Percentiles rank a stretch among this genome's conserved stretches.
These are phyloP conservation scores for Calidris pugnax DNA, from an alignment of 2,113 vertebrate species.

Conservation along the genomic window DNA sequence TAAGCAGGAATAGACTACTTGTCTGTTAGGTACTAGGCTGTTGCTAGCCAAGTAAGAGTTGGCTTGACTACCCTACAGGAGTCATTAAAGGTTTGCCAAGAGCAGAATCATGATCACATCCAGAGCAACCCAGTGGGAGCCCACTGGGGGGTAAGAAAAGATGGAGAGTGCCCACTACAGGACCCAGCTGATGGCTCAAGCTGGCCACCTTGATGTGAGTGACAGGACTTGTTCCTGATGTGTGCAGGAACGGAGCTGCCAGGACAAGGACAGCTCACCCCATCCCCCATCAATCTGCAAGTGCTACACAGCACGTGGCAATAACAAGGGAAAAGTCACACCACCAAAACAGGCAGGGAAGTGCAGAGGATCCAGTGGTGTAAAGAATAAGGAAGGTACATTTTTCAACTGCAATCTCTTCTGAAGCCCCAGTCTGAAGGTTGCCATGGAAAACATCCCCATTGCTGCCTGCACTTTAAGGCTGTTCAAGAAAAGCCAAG, in stretches of 20 bases:
- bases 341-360: background rate
- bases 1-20: background rate
- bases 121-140: background rate
- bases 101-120: background rate
- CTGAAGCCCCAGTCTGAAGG: background rate
- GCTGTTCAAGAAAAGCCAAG: background rate
- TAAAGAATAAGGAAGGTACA: background rate
- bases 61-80: background rate
- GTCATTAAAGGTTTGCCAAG: background rate
- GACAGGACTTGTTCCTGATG: background rate
- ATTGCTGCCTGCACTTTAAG: background rate
- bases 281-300: background rate
- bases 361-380: background rate
- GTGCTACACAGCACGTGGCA: background rate
- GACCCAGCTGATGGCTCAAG: background rate
- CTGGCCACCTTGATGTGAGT: background rate
- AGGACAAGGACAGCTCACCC: background rate
- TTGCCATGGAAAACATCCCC: background rate
- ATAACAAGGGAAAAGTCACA: background rate
- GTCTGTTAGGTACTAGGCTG: background rate
- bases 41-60: background rate
- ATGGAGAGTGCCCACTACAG: background rate
- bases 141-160: background rate
- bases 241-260: background rate
- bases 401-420: background rate